Conservation (phyloP, 2,113 vertebrate species). For the Phaethon lepturus region DNA sequence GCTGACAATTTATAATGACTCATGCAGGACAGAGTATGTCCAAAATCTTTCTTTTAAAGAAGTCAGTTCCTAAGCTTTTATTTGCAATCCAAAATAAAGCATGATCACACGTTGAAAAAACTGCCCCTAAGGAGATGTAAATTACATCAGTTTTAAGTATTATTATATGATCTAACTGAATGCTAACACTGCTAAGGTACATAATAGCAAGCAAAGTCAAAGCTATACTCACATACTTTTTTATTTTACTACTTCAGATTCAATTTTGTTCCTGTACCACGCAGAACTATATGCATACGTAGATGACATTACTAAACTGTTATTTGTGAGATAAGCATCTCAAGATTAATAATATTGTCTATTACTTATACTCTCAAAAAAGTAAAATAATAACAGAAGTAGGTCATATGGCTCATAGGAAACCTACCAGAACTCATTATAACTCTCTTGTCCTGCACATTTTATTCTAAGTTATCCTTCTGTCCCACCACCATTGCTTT, state of each 20-base stretch:
- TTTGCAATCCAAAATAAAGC: not conserved
- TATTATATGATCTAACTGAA: not conserved
- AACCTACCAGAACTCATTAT: not conserved
- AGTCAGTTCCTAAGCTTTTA: not conserved
- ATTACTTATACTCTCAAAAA: not conserved
- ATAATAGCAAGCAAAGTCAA: not conserved
- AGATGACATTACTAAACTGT: not conserved
- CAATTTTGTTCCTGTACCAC: not conserved
- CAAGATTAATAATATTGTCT: not conserved
- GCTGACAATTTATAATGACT: conserved; percentile 27
- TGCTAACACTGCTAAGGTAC: not conserved
- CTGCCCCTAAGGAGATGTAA: not conserved
- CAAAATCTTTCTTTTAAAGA: conserved; percentile 14
- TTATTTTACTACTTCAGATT: not conserved
- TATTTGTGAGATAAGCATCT: not conserved
- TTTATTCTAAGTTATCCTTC: not conserved
- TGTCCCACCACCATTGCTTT: not conserved
- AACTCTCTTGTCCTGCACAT: not conserved
- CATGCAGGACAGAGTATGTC: not conserved
- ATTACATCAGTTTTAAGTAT: not conserved
- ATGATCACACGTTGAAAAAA: not conserved
- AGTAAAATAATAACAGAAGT: not conserved
- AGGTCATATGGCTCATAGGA: not conserved
- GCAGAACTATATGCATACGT: not conserved
- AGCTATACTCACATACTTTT: not conserved